Evolutionary conservation across 2,113 vertebrate genomes (phyloP).

Genomic region (Microcebus griseorufus): DNA sequence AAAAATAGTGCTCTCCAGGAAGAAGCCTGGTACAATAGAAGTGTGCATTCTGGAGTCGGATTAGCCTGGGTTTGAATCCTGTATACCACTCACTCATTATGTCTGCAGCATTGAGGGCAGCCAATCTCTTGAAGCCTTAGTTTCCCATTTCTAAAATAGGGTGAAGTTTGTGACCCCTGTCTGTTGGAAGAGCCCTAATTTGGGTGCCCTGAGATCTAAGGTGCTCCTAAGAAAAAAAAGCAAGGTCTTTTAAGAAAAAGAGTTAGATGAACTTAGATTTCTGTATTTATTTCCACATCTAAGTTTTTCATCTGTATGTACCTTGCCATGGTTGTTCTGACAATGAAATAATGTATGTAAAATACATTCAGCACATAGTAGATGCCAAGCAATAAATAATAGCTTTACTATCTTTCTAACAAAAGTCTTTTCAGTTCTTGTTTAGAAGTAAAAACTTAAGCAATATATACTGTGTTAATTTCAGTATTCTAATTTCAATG

Average conservation of each 20-base stretch:
- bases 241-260: neutral
- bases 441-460: conserved; percentile 32
- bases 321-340: conserved; percentile 23
- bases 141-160: conserved; percentile 29
- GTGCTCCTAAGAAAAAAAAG: neutral
- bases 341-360: neutral
- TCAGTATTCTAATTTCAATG: conserved; percentile 31
- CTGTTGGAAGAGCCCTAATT: neutral
- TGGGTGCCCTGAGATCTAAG: neutral
- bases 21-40: neutral
- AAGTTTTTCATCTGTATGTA: conserved; percentile 9
- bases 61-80: conserved; percentile 17
- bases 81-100: neutral
- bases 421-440: neutral
- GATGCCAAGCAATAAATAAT: conserved; percentile 37
- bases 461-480: conserved; percentile 36
- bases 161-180: neutral
- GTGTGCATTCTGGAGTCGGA: neutral
- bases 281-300: neutral
- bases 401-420: conserved; percentile 38
- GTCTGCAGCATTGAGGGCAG: neutral
- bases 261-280: neutral
- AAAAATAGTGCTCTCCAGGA: conserved; percentile 25
- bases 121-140: neutral
- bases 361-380: neutral